phyloP scores from a whole-genome alignment of 2,113 vertebrate genomes.

The Actenoides hombroni region DNA sequence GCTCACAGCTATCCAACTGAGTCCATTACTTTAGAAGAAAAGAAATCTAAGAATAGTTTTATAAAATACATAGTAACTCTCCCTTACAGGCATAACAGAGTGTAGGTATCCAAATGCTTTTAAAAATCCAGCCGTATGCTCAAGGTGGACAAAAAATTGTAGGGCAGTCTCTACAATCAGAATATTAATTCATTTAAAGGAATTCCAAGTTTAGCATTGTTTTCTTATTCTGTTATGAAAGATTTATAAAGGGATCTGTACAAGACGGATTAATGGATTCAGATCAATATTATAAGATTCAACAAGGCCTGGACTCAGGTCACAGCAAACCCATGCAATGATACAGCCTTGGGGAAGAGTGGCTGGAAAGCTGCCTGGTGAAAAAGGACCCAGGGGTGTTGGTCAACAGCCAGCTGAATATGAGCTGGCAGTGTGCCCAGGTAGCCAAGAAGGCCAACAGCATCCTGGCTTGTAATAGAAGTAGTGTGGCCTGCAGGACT shows the following conservation, averaged over 20 bases:
- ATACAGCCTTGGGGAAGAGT: not conserved
- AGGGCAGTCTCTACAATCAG: not conserved
- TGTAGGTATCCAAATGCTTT: not conserved
- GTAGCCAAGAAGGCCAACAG: not conserved
- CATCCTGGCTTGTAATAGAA: not conserved
- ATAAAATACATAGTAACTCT: not conserved
- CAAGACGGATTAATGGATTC: accelerated
- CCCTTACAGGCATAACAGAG: not conserved
- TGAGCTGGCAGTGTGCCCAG: not conserved
- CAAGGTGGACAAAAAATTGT: not conserved
- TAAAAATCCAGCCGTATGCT: not conserved
- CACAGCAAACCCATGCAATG: accelerated
- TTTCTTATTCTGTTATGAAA: not conserved
- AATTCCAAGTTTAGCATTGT: not conserved
- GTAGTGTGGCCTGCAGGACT: not conserved
- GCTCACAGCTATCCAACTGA: not conserved
- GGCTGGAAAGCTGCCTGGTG: accelerated
- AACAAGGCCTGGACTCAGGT: not conserved
- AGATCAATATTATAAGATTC: not conserved
- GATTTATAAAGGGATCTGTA: not conserved
- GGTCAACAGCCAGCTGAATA: accelerated
- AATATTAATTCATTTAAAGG: not conserved
- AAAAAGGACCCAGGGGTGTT: not conserved
- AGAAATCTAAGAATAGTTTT: constrained; percentile 1
- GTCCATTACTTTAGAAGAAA: not conserved